Base-by-base conservation (phyloP, 2,113 vertebrate genomes). In the Connochaetes taurinus region DNA sequence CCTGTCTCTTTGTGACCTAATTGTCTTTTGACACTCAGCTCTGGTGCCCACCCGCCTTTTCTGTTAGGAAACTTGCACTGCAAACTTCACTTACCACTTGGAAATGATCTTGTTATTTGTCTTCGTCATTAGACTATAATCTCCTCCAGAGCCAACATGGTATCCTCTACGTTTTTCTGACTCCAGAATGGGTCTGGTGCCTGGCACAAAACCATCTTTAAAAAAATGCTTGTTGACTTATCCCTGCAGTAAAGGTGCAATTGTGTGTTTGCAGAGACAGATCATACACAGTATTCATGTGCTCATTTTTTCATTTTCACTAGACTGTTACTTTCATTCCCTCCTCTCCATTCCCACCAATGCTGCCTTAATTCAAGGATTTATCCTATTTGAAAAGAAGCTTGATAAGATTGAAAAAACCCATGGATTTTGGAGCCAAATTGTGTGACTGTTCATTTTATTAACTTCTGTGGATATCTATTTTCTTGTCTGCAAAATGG, bases 401-500 rank as follows among this genome's bases (percentile, higher is more conserved):
- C 5, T 76, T n/a, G 17, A 58, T 45, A 47, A 36, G 10, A 58
- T 84, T 23, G 6, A 53, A 80, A 55, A 87, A 40, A 40, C 23
- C 17, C 21, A 67, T 21, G 8, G 17, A 85, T 17, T 82, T 52
- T 81, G 64, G 16, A 58, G 31, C 88, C 52, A 71, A 80, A 84
- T 60, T 78, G 11, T 91, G 14, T 91, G 47, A 83, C 57, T 94
- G 27, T 81, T 87, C 40, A 80, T 62, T 74, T 91, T 97, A 31
- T 95, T 87, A 90, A 90, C 8, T 74, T 83, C 7, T 96, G 3
- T 60, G 29, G 62, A 6, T 55, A 13, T 81, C 27, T 89, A 40
- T 95, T 94, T 97, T 95, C n/a, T 55, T 95, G 21, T 50, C 76
- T 80, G 19, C 47, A 50, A 94, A 90, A 76, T 58, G 19, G 25